Evolutionary conservation across 2,797 vertebrate genomes (phyloP).

Genomic region (Rallus crepitans): DNA sequence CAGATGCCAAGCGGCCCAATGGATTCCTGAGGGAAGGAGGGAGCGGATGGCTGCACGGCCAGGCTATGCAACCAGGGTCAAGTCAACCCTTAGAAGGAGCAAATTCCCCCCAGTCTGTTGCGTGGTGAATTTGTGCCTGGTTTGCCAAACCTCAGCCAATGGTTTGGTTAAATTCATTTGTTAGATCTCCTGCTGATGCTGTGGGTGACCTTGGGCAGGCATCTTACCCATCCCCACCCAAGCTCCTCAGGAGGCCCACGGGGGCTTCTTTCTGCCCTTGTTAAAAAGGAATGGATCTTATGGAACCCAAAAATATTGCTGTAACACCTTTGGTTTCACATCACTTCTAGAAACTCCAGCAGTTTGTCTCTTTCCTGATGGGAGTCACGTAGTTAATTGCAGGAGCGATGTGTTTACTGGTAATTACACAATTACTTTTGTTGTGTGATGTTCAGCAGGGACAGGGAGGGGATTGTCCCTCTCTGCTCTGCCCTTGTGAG

Average conservation of each 20-base stretch:
- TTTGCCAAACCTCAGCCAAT: not conserved
- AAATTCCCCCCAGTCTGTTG: not conserved
- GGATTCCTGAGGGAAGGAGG: not conserved
- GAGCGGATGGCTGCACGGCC: rapidly evolving
- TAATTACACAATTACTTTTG: too few relatives aligned
- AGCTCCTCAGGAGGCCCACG: rapidly evolving
- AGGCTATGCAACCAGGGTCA: not conserved
- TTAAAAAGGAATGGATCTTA: not conserved
- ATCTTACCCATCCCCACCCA: not conserved
- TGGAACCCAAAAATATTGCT: not conserved
- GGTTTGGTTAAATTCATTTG: too few relatives aligned
- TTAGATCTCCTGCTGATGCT: too few relatives aligned
- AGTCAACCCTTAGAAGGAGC: rapidly evolving
- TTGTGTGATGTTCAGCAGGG: too few relatives aligned
- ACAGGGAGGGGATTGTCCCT: too few relatives aligned
- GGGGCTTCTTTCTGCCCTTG: not conserved
- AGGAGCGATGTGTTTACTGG: too few relatives aligned
- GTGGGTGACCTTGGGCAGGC: too few relatives aligned
- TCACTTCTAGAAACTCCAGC: not conserved
- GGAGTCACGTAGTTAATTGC: not conserved
- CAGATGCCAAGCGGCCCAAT: constrained; percentile 2
- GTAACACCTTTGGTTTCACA: not conserved
- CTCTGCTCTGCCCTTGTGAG: too few relatives aligned
- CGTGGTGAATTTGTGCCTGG: not conserved
- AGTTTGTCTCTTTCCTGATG: not conserved